These are phyloP conservation scores for Pegoplata infirma DNA, from an alignment of 2,888 invertebrate genomes.

Conservation along the genomic window DNA sequence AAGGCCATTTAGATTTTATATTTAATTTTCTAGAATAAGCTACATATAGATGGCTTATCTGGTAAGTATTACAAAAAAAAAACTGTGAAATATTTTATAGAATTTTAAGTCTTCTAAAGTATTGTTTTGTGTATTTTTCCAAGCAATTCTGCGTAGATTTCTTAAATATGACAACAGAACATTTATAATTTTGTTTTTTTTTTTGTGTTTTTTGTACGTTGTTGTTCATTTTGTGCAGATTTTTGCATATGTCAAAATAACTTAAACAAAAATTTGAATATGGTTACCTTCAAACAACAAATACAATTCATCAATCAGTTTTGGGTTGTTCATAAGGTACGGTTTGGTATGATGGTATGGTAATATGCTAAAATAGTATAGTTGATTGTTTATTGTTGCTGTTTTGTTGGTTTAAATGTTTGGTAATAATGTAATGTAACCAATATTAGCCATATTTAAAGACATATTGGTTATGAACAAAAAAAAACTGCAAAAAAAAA, in stretches of 20 bases:
- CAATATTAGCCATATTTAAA: constrained; percentile 62
- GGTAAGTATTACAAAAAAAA: background rate
- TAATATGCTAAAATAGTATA: too few species aligned
- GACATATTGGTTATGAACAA: constrained; percentile 59
- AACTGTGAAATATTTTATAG: background rate
- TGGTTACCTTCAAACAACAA: constrained; percentile 59
- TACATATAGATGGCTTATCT: background rate
- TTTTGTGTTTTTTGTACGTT: constrained; percentile 15
- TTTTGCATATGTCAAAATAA: constrained; percentile 61
- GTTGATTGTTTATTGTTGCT: too few species aligned
- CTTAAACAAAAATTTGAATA: constrained; percentile 59
- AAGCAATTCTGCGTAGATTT: constrained; percentile 59
- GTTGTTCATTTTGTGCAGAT: constrained; percentile 10
- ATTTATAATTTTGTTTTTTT: constrained; percentile 54
- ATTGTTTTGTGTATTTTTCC: constrained; percentile 1
- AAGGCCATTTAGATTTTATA: too few species aligned
- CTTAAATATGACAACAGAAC: constrained; percentile 63
- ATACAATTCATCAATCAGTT: constrained; percentile 63
- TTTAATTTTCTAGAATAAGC: background rate
- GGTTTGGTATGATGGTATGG: too few species aligned
- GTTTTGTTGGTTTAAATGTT: constrained; percentile 23
- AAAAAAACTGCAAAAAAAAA: constrained; percentile 2
- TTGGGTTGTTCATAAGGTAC: constrained; percentile 15
- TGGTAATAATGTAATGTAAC: constrained; percentile 60
- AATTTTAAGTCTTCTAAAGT: background rate